phyloP scores from a whole-genome alignment of 2,797 vertebrate species.

The Florisuga fusca region DNA sequence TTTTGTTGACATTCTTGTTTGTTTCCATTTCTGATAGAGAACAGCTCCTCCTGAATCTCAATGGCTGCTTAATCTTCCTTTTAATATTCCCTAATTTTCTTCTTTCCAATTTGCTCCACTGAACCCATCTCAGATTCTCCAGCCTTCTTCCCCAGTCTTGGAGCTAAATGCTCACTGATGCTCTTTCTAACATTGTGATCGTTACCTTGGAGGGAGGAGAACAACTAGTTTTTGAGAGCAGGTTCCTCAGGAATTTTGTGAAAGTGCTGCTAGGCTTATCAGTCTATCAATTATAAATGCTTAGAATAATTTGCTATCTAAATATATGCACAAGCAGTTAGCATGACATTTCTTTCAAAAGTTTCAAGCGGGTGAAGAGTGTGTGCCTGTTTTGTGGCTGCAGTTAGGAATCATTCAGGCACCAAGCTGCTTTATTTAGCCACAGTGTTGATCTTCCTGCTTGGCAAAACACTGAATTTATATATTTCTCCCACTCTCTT shows the following conservation, averaged over 20 bases:
- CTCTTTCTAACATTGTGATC: neutral
- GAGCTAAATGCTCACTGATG: neutral
- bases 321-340: neutral
- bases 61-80: neutral
- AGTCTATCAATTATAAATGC: neutral
- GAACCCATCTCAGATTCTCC: neutral
- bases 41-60: neutral
- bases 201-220: neutral
- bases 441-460: neutral
- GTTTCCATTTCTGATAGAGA: neutral
- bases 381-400: neutral
- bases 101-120: neutral
- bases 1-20: neutral
- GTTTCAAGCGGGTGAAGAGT: neutral
- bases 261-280: neutral
- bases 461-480: neutral
- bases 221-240: neutral
- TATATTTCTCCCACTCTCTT: neutral
- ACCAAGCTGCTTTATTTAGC: neutral
- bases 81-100: neutral
- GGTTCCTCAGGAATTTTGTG: neutral
- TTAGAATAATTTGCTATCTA: neutral
- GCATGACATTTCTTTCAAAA: neutral
- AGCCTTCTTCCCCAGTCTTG: neutral
- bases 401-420: neutral